These are phyloP conservation scores for Pollenia griseotomentosa DNA, from an alignment of 2,888 invertebrate species.

Conservation along the genomic window DNA sequence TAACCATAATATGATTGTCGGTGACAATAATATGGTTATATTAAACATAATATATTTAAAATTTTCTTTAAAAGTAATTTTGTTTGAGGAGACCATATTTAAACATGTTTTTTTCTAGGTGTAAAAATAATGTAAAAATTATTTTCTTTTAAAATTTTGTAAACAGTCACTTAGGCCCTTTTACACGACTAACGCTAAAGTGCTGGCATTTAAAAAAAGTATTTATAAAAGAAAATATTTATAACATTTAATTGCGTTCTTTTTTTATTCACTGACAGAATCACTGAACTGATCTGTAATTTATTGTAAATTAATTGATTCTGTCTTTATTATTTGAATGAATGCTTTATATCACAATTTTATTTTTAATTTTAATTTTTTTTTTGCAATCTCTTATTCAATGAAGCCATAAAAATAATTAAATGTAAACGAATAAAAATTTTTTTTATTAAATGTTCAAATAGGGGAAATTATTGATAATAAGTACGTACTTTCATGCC, in stretches of 20 bases:
- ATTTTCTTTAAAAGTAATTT: too few relatives aligned
- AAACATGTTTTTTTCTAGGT: too few relatives aligned
- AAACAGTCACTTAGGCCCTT: too few relatives aligned
- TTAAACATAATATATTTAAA: too few relatives aligned
- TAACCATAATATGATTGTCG: too few relatives aligned
- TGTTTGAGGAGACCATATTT: too few relatives aligned
- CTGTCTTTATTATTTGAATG: conserved; percentile 66
- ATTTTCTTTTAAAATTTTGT: too few relatives aligned
- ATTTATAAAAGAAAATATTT: conserved; percentile 12
- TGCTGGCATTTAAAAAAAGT: neutral
- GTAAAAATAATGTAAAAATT: too few relatives aligned
- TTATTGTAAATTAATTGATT: conserved; percentile 73
- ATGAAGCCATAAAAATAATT: conserved; percentile 18
- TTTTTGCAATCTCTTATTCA: conserved; percentile 11
- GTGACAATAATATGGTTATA: too few relatives aligned
- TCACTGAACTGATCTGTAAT: conserved; percentile 69
- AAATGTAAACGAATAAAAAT: neutral
- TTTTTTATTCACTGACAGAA: conserved; percentile 58
- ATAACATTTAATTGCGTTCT: neutral
- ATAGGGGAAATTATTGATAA: conserved; percentile 29
- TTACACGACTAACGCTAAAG: too few relatives aligned
- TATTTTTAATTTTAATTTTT: conserved; percentile 14
- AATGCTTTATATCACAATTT: conserved; percentile 40
- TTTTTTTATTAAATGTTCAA: neutral
- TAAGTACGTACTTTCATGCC: neutral